These are phyloP conservation scores for Augochlorella aurata DNA, from an alignment of 2,888 invertebrate species.

Conservation along the genomic window DNA sequence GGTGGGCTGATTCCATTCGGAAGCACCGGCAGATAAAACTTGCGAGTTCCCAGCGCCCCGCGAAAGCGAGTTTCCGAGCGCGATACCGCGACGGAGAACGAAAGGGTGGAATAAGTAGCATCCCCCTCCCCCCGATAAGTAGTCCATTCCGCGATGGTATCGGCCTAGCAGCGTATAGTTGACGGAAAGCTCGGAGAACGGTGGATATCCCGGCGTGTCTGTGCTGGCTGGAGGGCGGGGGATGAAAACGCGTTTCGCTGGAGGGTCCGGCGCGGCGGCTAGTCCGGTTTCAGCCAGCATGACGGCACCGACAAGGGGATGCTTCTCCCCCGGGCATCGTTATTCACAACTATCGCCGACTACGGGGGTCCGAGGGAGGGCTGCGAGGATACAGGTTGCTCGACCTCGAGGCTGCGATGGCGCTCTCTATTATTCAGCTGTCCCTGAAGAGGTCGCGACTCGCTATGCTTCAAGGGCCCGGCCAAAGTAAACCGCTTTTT, in stretches of 20 bases:
- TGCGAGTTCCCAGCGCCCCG: slow-evolving; percentile 5
- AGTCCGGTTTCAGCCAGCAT: slow-evolving; percentile 46
- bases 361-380: slow-evolving; percentile 49
- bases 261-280: slow-evolving; percentile 47
- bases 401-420: slow-evolving; percentile 56
- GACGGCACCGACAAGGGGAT: slow-evolving; percentile 59
- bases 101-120: slow-evolving; percentile 30
- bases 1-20: slow-evolving; percentile 10
- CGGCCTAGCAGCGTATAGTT: slow-evolving; percentile 2
- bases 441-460: slow-evolving; percentile 58
- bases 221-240: not conserved
- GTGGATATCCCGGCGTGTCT: slow-evolving; percentile 7
- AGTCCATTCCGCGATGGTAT: slow-evolving; percentile 23
- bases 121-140: slow-evolving; percentile 29
- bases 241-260: slow-evolving; percentile 41
- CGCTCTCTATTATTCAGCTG: slow-evolving; percentile 69
- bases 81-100: slow-evolving; percentile 13
- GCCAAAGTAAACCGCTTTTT: too few species aligned
- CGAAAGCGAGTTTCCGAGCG: not conserved
- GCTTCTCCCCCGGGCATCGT: slow-evolving; percentile 72
- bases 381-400: slow-evolving; percentile 59
- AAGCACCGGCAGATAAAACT: slow-evolving; percentile 27
- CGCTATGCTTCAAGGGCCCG: not conserved
- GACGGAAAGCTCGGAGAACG: slow-evolving; percentile 48
- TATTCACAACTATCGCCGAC: slow-evolving; percentile 73